phyloP scores from a whole-genome alignment of 2,888 invertebrate species.

The Polymixis flavicincta region DNA sequence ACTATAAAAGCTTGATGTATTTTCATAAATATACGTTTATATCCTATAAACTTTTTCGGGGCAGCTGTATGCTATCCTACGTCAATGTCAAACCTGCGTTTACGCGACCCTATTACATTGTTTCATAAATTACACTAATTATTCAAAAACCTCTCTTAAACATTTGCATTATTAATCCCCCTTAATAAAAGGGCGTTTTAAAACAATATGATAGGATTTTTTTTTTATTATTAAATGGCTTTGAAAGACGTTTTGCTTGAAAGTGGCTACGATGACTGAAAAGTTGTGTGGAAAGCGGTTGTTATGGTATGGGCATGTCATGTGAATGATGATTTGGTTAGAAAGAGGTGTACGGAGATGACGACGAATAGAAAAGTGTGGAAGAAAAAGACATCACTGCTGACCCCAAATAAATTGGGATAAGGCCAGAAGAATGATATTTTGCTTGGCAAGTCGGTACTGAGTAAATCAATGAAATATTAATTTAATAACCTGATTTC shows the following conservation, averaged over 20 bases:
- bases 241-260: not conserved
- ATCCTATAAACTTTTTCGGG: constrained; percentile 25
- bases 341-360: too few species aligned
- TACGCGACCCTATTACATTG: constrained; percentile 39
- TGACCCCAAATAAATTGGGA: too few species aligned
- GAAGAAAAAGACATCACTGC: too few species aligned
- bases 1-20: constrained; percentile 7
- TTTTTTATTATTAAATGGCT: not conserved
- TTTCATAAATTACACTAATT: constrained; percentile 53
- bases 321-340: too few species aligned
- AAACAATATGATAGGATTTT: constrained; percentile 2
- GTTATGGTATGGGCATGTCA: too few species aligned
- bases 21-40: constrained; percentile 7
- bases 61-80: constrained; percentile 23
- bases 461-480: constrained; percentile 18
- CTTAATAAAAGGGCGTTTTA: constrained; percentile 2
- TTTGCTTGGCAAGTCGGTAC: not conserved
- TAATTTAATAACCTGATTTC: constrained; percentile 14
- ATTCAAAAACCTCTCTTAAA: constrained; percentile 43
- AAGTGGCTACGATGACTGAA: too few species aligned
- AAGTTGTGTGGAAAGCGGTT: too few species aligned
- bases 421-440: too few species aligned
- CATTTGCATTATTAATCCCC: constrained; percentile 36
- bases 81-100: constrained; percentile 51
- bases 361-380: too few species aligned